Percentiles rank a stretch among this genome's conserved stretches.
These are phyloP conservation scores for Pelvicachromis taeniatus DNA, from an alignment of 2,113 vertebrate genomes.

Conservation along the genomic window DNA sequence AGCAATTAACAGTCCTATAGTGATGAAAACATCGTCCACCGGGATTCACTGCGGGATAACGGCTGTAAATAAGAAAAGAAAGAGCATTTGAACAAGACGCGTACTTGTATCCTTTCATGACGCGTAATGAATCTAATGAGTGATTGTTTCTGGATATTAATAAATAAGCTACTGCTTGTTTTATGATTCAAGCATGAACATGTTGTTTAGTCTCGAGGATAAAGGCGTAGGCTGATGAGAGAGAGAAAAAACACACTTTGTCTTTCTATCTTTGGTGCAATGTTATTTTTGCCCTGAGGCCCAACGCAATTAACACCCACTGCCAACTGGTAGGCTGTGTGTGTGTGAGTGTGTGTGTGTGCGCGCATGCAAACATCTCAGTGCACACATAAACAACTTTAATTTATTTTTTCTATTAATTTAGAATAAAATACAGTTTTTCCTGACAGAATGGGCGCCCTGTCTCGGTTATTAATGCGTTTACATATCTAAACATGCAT, in stretches of 20 bases:
- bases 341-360: not conserved
- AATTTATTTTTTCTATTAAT: constrained; percentile 35
- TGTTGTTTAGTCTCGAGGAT: constrained; percentile 4
- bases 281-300: constrained; percentile 65
- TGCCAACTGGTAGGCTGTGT: constrained; percentile 37
- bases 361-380: not conserved
- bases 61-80: constrained; percentile 6
- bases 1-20: constrained; percentile 63
- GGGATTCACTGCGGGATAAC: constrained; percentile 20
- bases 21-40: constrained; percentile 51
- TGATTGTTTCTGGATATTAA: not conserved
- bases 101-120: not conserved
- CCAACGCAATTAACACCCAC: constrained; percentile 69
- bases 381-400: constrained; percentile 7
- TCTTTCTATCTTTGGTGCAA: constrained; percentile 41
- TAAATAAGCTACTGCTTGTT: not conserved
- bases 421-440: constrained; percentile 7
- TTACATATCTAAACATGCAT: not conserved
- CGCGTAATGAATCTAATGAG: not conserved
- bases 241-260: constrained; percentile 8
- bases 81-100: not conserved
- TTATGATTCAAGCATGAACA: not conserved
- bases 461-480: constrained; percentile 4
- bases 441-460: constrained; percentile 10
- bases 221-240: constrained; percentile 11